phyloP scores from a whole-genome alignment of 2,888 invertebrate genomes.

The Sericinus montela region DNA sequence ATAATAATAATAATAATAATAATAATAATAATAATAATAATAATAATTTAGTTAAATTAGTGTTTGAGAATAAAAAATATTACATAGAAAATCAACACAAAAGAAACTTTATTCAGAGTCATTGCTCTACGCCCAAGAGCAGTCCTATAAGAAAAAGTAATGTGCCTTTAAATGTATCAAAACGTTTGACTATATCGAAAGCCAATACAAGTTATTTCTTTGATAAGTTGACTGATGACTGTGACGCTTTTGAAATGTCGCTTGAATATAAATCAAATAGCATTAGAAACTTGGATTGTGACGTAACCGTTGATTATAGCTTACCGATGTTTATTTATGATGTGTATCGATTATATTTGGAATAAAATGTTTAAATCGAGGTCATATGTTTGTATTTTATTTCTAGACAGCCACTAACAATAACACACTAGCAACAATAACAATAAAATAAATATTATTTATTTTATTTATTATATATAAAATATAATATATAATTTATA shows the following conservation, averaged over 20 bases:
- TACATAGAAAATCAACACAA: constrained; percentile 32
- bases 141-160: constrained; percentile 42
- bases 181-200: constrained; percentile 35
- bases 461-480: too few species aligned
- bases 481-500: too few species aligned
- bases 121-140: constrained; percentile 61
- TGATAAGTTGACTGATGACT: constrained; percentile 60
- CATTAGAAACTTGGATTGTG: constrained; percentile 39
- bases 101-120: constrained; percentile 41
- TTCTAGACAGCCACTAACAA: too few species aligned
- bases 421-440: too few species aligned
- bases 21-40: too few species aligned
- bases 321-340: constrained; percentile 50
- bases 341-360: not conserved
- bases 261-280: constrained; percentile 60
- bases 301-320: constrained; percentile 56
- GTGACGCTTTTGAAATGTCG: constrained; percentile 82
- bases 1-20: too few species aligned
- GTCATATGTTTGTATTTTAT: too few species aligned
- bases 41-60: constrained; percentile 53
- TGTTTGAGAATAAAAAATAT: constrained; percentile 39
- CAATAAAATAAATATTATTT: too few species aligned
- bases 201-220: constrained; percentile 77
- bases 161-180: constrained; percentile 32
- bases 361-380: not conserved